phyloP scores from a whole-genome alignment of 2,888 invertebrate species.

The Pimpla rufipes region DNA sequence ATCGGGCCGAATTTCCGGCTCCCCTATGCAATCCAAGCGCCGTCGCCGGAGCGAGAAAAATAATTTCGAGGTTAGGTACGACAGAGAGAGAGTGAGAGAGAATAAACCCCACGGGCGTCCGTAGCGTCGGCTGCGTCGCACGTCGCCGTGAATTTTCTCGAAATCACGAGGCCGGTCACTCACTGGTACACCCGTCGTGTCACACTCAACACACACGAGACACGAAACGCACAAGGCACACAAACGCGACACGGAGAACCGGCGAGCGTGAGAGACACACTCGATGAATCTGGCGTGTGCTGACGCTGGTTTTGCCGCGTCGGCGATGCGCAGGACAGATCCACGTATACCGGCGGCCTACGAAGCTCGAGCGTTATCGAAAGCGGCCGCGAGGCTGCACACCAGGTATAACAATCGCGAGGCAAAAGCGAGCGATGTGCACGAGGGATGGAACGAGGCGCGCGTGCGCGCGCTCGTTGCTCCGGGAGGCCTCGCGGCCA shows the following conservation, averaged over 20 bases:
- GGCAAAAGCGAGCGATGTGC: slow-evolving; percentile 1
- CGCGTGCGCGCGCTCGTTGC: background rate
- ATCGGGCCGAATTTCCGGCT: no score
- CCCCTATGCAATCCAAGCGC: no score
- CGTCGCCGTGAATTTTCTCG: background rate
- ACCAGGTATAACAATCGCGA: background rate
- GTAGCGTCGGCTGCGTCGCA: no score
- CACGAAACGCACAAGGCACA: no score
- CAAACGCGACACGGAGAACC: background rate
- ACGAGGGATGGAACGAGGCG: slow-evolving; percentile 10
- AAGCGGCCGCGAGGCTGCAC: slow-evolving; percentile 8
- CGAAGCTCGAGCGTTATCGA: slow-evolving; percentile 17
- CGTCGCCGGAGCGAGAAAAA: no score
- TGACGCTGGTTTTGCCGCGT: slow-evolving; percentile 1
- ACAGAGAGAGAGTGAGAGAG: no score
- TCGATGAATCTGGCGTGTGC: slow-evolving; percentile 16
- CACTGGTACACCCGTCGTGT: slow-evolving; percentile 17
- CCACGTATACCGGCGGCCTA: background rate
- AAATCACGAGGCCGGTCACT: slow-evolving; percentile 8
- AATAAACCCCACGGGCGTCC: no score
- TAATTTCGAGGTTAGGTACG: no score
- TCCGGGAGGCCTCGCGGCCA: slow-evolving; percentile 4
- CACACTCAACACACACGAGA: background rate
- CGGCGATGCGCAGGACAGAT: background rate
- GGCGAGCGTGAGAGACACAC: slow-evolving; percentile 3